phyloP scores from a whole-genome alignment of 2,888 invertebrate genomes.

The Linnaemya tessellans region DNA sequence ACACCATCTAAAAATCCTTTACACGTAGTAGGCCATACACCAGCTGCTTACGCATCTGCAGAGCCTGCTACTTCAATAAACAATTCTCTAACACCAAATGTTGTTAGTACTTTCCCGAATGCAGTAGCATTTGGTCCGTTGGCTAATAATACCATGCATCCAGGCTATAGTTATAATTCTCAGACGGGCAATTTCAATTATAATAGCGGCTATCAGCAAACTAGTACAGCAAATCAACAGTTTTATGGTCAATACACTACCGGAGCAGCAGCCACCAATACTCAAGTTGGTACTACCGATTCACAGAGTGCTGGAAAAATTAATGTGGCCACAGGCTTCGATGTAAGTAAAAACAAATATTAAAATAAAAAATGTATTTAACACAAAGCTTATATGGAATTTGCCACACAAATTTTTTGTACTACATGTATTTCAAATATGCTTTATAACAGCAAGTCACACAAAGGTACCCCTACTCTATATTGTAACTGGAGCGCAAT shows the following conservation, averaged over 20 bases:
- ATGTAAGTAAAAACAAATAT: constrained; percentile 75
- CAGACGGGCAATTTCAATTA: constrained; percentile 86
- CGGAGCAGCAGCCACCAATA: constrained; percentile 74
- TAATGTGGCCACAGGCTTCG: constrained; percentile 79
- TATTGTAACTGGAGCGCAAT: too few species aligned
- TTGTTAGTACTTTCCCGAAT: constrained; percentile 26
- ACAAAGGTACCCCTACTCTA: too few species aligned
- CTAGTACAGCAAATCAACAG: constrained; percentile 73
- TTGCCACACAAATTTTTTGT: too few species aligned
- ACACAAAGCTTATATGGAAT: neutral
- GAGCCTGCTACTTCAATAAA: constrained; percentile 9
- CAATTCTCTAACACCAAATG: constrained; percentile 22
- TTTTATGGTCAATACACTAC: constrained; percentile 79
- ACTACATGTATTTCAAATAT: too few species aligned
- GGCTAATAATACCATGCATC: constrained; percentile 82
- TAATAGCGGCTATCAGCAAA: constrained; percentile 85
- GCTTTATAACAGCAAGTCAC: too few species aligned
- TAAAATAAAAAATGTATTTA: neutral
- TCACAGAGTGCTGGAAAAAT: constrained; percentile 79
- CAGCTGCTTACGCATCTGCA: constrained; percentile 14
- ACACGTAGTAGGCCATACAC: constrained; percentile 29
- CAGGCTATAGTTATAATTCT: constrained; percentile 86
- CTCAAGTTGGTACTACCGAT: constrained; percentile 79
- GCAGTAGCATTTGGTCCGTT: constrained; percentile 54
- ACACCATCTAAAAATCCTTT: constrained; percentile 74